Evolutionary conservation across 2,888 invertebrate genomes (phyloP).

Genomic region (Phalera bucephala): DNA sequence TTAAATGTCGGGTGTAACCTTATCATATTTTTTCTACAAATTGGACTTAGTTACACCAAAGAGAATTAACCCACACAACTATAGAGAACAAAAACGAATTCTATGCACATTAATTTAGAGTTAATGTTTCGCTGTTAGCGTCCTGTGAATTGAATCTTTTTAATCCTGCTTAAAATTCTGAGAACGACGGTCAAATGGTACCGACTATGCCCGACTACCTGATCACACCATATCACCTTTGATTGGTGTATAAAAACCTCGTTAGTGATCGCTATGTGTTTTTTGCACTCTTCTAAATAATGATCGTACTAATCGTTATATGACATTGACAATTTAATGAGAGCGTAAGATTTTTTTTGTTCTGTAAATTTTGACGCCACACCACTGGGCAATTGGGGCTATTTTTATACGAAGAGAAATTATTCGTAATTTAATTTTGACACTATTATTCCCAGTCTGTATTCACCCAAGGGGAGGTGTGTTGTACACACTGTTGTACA

Average conservation of each 20-base stretch:
- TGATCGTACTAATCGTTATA: constrained; percentile 68
- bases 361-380: constrained; percentile 33
- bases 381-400: neutral
- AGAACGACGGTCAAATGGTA: constrained; percentile 23
- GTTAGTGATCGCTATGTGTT: constrained; percentile 53
- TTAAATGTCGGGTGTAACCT: constrained; percentile 39
- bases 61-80: too few relatives aligned
- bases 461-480: too few relatives aligned
- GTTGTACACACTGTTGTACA: too few relatives aligned
- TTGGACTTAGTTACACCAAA: too few relatives aligned
- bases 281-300: constrained; percentile 55
- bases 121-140: too few relatives aligned
- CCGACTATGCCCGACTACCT: constrained; percentile 39
- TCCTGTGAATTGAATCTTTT: too few relatives aligned
- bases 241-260: constrained; percentile 67
- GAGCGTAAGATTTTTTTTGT: constrained; percentile 30
- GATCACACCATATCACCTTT: constrained; percentile 46
- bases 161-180: too few relatives aligned
- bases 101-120: too few relatives aligned
- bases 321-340: constrained; percentile 70
- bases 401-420: constrained; percentile 7
- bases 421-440: too few relatives aligned
- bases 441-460: too few relatives aligned
- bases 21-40: constrained; percentile 31
- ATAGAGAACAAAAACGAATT: too few relatives aligned